Base-by-base conservation (phyloP, 2,888 invertebrate genomes). In the Drosophila melanosoma region DNA sequence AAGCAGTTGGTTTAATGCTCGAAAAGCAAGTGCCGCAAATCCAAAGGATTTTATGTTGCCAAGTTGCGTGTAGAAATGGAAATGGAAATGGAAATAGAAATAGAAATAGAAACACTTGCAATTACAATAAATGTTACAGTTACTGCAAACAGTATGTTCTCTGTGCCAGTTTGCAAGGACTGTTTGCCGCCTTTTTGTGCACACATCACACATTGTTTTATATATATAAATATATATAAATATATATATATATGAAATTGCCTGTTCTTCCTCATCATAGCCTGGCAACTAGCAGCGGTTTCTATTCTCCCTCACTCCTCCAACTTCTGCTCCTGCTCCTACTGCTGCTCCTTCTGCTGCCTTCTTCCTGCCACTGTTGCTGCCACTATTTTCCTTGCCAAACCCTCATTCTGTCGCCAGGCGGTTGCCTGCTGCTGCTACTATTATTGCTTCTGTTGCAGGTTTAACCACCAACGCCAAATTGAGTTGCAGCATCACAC, bases 391-490 rank as follows among this genome's bases (percentile, higher is more conserved):
- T 40, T 42, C 36, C 40, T 23, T 23, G 29, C 6, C 67, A 38
- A 29, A 12, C 40, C 38, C 38, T 59, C 48, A n/a, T 61, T 10
- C 58, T 71, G 77, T 71, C 75, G 79, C 75, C 79, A 65, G 58
- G 10, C 61, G 61, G 36, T 68, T 78, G 79, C 74, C 60, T 78
- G 59, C 35, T 74, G 40, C 36, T 59, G 67, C 38, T 74, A 35
- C 42, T 33, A 33, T 52, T 58, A 33, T 52, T 58, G 52, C 35
- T 64, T 33, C 53, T 67, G 63, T 45, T 63, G 29, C 53, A 32
- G 66, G 49, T 48, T 68, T 63, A 68, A 45, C 79, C 78, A 79
- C 79, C 76, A 33, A 69, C 61, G 58, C 62, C 57, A 76, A 81
- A 76, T 73, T 64, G 67, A 68, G 66, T 70, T 72, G 74, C 66